Evolutionary conservation across 23 tunicate genomes (phyloP), one percentile per base, ranked within the genome.

Genomic region (Trididemnum clinides): DNA sequence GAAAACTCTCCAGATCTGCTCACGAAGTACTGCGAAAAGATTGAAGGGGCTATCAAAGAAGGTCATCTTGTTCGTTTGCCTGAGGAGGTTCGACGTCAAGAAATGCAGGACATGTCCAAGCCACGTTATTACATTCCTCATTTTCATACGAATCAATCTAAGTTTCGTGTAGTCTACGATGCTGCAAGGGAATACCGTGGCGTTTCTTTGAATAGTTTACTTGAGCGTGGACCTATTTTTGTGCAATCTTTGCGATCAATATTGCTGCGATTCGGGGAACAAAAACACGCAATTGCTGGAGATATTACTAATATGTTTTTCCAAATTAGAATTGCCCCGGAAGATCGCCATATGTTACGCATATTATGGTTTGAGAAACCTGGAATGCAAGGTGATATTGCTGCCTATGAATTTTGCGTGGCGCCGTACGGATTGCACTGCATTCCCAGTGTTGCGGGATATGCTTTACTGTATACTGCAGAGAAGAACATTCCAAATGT

Each of bases 331-430:
- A 28, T 66, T 28, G 37, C 30, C 75, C 37, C 36, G 7, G 75
- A 31, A 7, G 75, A 66, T n/a, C n/a, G 75, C 37, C 10, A 66
- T 37, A 66, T 66, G 75, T 37, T 66, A 4, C 36, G 75, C 10
- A 31, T 66, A 3, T 37, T 66, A 23, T 66, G 75, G 75, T 66
- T 66, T 66, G 75, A 66, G 37, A 6, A 66, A 31, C 75, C 75
- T 2, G n/a, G 31, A 4, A 32, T 66, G 37, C 37, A 31, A 66
- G 37, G 75, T 7, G 37, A 66, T 5, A 31, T 66, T 66, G 37
- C 75, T 4, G 6, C 30, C 10, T 66, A 29, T 31, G 6, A 31
- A 6, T 66, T 66, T 66, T n/a, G 4, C 2, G 75, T 66, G 30
- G 75, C 75, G 7, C 37, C 75, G 30, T 66, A 66, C 37, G 75